Evolutionary conservation across 2,888 invertebrate genomes (phyloP).

Genomic region (Ennomos fuscantarius): DNA sequence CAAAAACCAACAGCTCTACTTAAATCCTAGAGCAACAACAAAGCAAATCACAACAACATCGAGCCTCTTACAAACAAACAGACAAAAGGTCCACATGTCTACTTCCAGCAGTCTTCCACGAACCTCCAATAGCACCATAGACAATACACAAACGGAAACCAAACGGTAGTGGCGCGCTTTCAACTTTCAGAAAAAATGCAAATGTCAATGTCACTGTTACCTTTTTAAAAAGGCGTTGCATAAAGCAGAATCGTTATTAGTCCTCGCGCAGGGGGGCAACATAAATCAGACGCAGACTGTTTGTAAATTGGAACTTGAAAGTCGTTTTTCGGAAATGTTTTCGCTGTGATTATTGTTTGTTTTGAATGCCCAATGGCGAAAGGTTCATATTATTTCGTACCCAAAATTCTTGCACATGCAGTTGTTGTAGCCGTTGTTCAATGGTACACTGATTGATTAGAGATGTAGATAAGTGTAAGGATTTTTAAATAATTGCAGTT

Average conservation of each 20-base stretch:
- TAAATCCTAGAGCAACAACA: conserved; percentile 18
- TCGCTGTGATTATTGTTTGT: conserved; percentile 42
- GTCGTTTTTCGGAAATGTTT: conserved; percentile 46
- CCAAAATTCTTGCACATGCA: conserved; percentile 7
- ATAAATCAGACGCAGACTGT: conserved; percentile 52
- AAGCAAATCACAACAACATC: conserved; percentile 16
- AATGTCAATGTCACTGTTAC: conserved; percentile 37
- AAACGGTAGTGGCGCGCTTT: conserved; percentile 53
- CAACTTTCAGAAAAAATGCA: conserved; percentile 40
- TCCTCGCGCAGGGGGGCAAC: conserved; percentile 46
- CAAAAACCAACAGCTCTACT: conserved; percentile 6
- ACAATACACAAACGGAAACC: conserved; percentile 63
- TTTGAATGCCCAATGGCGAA: conserved; percentile 41
- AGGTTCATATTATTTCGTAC: conserved; percentile 34
- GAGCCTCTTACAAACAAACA: conserved; percentile 22
- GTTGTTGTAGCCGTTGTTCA: conserved; percentile 3
- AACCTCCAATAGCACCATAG: conserved; percentile 44
- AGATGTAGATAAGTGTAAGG: too few relatives aligned
- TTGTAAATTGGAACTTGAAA: conserved; percentile 43
- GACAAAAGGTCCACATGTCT: conserved; percentile 41
- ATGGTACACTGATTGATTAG: conserved; percentile 8
- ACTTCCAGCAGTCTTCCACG: conserved; percentile 55
- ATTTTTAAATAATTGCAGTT: too few relatives aligned
- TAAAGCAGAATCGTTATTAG: conserved; percentile 47
- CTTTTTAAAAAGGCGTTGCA: conserved; percentile 42